Evolutionary conservation across 2,797 vertebrate species (phyloP).

Genomic region (Manis crassicaudata): DNA sequence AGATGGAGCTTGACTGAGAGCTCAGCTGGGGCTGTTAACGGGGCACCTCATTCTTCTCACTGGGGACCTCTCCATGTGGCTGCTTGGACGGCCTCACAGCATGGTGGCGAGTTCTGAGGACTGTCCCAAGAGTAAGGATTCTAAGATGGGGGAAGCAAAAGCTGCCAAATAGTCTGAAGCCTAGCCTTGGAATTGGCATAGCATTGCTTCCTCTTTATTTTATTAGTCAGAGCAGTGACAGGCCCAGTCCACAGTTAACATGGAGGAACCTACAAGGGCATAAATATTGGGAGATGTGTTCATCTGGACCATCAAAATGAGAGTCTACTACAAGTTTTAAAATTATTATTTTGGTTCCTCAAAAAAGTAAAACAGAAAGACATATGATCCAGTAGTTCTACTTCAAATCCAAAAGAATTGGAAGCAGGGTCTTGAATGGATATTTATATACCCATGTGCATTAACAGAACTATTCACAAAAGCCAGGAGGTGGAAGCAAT

Average conservation of each 20-base stretch:
- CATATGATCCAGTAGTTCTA: not conserved
- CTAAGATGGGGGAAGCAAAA: slow-evolving; percentile 19
- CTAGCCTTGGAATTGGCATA: not conserved
- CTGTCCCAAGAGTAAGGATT: not conserved
- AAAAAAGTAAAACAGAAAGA: not conserved
- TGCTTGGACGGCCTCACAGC: not conserved
- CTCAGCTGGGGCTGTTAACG: not conserved
- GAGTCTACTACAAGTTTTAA: not conserved
- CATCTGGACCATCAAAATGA: not conserved
- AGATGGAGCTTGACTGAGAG: not conserved
- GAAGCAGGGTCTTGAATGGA: not conserved
- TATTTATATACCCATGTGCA: not conserved
- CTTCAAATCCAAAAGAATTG: not conserved
- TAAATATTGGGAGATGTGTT: not conserved
- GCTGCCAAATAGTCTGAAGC: slow-evolving; percentile 10
- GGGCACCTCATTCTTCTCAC: not conserved
- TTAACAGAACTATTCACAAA: not conserved
- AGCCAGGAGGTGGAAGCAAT: not conserved
- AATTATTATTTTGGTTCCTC: not conserved
- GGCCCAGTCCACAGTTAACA: not conserved
- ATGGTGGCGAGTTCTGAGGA: slow-evolving; percentile 10
- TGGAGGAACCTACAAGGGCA: not conserved
- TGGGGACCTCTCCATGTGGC: not conserved
- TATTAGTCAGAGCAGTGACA: not conserved
- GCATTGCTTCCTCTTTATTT: not conserved